Evolutionary conservation across 2,888 invertebrate species (phyloP), one percentile per base, ranked within the genome.

Genomic region (Ornithoptera alexandrae): DNA sequence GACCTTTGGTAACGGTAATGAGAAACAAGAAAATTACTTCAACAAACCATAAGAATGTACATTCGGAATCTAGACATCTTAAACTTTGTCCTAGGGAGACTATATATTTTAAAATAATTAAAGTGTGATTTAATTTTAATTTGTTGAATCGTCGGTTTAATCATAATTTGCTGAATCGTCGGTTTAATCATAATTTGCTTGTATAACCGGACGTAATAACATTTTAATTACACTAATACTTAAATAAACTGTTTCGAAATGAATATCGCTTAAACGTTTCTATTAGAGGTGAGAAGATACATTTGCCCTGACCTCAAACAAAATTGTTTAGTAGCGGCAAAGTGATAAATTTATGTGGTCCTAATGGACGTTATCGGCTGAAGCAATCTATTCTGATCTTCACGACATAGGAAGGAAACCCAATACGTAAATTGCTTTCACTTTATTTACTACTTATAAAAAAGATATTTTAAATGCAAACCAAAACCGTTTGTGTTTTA

Each of bases 191-290:
- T 53, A 53, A 53, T 53, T n/a, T 53, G 3, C 7, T 53, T 6
- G n/a, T n/a, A 53, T 4, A 53, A 53, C 5, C 53, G 18, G n/a
- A 18, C 10, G 2, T 46, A 15, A 46, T 46, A 46, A 18, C 18
- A 17, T 4, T 15, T 50, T 10, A 39, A 46, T 46, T 46, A 46
- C 15, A 46, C 12, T 46, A 15, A n/a, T 53, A 53, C 53, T 53
- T 4, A 12, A 53, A n/a, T n/a, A 53, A 53, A 53, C 5, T 53
- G 15, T 12, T n/a, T n/a, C n/a, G 71, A 86, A 87, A 67, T 62
- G 18, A n/a, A 30, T 24, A 57, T 42, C 46, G 10, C 42, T 58
- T 57, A 63, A 68, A 68, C 63, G 59, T n/a, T 63, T 68, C 46
- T 50, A 36, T 63, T 59, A 58, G 6, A 42, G 20, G 20, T 30